A percentile compares a stretch with the other conserved stretches of the same genome.
Conservation (phyloP, 2,888 invertebrate genomes). For the Pterostichus niger region DNA sequence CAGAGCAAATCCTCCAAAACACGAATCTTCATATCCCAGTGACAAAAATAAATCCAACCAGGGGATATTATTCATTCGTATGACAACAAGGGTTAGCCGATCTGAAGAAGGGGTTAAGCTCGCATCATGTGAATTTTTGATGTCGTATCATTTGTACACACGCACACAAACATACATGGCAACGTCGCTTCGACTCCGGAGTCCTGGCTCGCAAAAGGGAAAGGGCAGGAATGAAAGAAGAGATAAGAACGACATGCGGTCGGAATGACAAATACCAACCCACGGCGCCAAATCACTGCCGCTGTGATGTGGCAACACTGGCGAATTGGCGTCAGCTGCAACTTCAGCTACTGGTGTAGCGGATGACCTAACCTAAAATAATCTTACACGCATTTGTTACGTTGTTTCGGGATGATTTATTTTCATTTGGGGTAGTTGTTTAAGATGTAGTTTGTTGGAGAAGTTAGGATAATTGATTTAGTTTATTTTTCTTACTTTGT, state of each 20-base stretch:
- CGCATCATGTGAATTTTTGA: slow-evolving; percentile 40
- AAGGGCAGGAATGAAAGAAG: slow-evolving; percentile 12
- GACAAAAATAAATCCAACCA: slow-evolving; percentile 34
- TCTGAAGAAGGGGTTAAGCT: slow-evolving; percentile 36
- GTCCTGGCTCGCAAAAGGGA: slow-evolving; percentile 2
- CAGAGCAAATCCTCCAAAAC: not conserved
- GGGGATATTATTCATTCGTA: slow-evolving; percentile 38
- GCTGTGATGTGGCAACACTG: slow-evolving; percentile 48
- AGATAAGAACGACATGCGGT: slow-evolving; percentile 47
- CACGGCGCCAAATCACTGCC: slow-evolving; percentile 54
- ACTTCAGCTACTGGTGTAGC: slow-evolving; percentile 4
- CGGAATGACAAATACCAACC: slow-evolving; percentile 52
- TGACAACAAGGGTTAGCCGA: slow-evolving; percentile 36
- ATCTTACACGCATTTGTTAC: slow-evolving; percentile 17
- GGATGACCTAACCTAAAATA: slow-evolving; percentile 35
- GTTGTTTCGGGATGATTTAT: slow-evolving; percentile 30
- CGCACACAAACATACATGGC: slow-evolving; percentile 33
- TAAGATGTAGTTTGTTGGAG: slow-evolving; percentile 22
- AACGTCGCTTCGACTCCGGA: slow-evolving; percentile 2
- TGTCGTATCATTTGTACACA: slow-evolving; percentile 40
- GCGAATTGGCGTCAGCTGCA: slow-evolving; percentile 23
- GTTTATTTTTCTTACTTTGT: slow-evolving; percentile 24
- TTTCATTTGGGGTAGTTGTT: slow-evolving; percentile 17
- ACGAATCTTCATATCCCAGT: slow-evolving; percentile 5
- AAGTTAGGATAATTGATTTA: slow-evolving; percentile 19